Percentiles rank a stretch among this genome's conserved stretches.
Conservation (phyloP, 2,797 vertebrate genomes). For the Antennarius maculatus region DNA sequence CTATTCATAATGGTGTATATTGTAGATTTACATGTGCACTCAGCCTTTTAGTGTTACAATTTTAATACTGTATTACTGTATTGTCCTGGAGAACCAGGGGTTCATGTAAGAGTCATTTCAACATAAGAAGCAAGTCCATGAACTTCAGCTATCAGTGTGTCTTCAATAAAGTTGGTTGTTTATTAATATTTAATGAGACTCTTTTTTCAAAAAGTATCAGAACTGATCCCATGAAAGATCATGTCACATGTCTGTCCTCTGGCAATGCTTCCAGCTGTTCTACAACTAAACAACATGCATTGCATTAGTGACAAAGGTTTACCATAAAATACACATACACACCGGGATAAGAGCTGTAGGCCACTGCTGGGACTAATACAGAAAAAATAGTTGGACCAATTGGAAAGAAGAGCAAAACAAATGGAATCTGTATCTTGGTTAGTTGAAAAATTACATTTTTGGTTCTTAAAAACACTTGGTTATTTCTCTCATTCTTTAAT, state of each 20-base stretch:
- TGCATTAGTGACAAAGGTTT: no score
- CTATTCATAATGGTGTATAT: constrained; percentile 9
- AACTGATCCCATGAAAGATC: constrained; percentile 2
- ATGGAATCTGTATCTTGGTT: constrained; percentile 5
- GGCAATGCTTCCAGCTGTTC: not conserved
- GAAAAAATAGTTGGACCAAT: not conserved
- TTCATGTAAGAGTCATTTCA: constrained; percentile 50
- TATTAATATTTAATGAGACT: constrained; percentile 26
- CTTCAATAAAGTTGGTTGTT: constrained; percentile 73
- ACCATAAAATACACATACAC: not conserved
- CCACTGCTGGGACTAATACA: not conserved
- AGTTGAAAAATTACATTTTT: constrained; percentile 2
- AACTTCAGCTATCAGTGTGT: constrained; percentile 54
- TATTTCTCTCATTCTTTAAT: constrained; percentile 22
- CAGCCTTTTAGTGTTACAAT: constrained; percentile 43
- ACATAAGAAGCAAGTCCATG: constrained; percentile 26
- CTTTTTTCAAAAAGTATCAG: not conserved
- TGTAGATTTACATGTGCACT: constrained; percentile 30
- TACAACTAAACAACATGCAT: not conserved
- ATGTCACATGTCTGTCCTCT: constrained; percentile 1
- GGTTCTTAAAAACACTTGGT: constrained; percentile 20
- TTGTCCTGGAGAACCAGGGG: constrained; percentile 11
- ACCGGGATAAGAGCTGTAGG: not conserved
- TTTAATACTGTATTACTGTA: constrained; percentile 29
- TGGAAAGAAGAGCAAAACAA: constrained; percentile 10